phyloP scores from a whole-genome alignment of 2,113 vertebrate genomes.

The Oxygymnocypris stewartii region DNA sequence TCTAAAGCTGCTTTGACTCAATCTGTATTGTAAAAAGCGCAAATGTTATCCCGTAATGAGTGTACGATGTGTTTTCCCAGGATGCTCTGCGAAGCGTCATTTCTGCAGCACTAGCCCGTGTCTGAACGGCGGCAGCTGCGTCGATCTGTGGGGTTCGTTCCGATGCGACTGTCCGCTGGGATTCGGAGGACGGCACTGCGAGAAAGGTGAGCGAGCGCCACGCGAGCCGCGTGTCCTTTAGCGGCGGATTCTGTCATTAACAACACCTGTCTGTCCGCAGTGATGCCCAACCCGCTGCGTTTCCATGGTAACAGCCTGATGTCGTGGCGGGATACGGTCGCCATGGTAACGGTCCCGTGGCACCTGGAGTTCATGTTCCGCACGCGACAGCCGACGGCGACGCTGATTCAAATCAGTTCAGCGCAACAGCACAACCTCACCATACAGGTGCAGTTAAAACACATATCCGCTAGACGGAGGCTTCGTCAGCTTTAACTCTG shows the following conservation, averaged over 20 bases:
- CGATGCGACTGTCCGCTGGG: slow-evolving; percentile 87
- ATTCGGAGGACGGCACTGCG: slow-evolving; percentile 87
- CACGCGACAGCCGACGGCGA: slow-evolving; percentile 78
- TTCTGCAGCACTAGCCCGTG: slow-evolving; percentile 85
- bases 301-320: slow-evolving; percentile 85
- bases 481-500: background rate
- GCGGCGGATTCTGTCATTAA: background rate
- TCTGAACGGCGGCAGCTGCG: slow-evolving; percentile 87
- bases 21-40: too few species aligned
- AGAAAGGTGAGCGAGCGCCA: slow-evolving; percentile 75
- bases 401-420: slow-evolving; percentile 77
- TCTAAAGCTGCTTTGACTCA: background rate
- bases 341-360: slow-evolving; percentile 82
- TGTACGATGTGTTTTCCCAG: slow-evolving; percentile 60
- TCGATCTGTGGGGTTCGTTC: slow-evolving; percentile 88
- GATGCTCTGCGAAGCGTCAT: slow-evolving; percentile 87
- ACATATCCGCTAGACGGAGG: background rate
- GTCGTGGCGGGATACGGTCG: slow-evolving; percentile 81
- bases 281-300: slow-evolving; percentile 82
- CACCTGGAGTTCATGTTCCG: slow-evolving; percentile 90
- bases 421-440: slow-evolving; percentile 82
- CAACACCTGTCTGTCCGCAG: slow-evolving; percentile 62
- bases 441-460: slow-evolving; percentile 76
- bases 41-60: background rate
- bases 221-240: background rate